phyloP scores from a whole-genome alignment of 2,113 vertebrate species.

The Carettochelys insculpta region DNA sequence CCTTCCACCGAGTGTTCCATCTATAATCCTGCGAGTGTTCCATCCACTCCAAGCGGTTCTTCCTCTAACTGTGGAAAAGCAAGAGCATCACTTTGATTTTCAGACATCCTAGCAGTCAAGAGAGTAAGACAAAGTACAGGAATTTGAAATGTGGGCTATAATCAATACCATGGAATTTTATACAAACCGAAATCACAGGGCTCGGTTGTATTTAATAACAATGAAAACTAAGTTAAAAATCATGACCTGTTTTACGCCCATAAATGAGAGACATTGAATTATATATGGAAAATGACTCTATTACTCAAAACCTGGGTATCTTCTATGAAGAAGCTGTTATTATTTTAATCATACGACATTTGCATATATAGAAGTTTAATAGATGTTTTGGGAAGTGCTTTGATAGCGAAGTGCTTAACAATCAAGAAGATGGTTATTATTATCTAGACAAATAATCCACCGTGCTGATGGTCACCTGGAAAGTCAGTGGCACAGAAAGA shows the following conservation, averaged over 20 bases:
- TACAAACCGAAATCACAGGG: not conserved
- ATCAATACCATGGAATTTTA: not conserved
- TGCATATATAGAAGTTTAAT: not conserved
- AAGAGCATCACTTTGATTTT: no score
- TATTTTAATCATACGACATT: not conserved
- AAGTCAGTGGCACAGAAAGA: not conserved
- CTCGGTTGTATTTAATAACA: not conserved
- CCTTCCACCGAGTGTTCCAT: no score
- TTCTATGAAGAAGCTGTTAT: not conserved
- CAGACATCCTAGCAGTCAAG: no score
- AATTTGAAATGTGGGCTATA: no score
- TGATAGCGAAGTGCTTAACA: no score
- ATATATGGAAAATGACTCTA: not conserved
- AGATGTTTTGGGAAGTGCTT: not conserved
- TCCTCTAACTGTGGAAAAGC: no score
- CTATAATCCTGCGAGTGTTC: no score
- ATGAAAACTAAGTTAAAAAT: not conserved
- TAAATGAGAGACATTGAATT: not conserved
- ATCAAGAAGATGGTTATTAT: no score
- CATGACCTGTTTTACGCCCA: not conserved
- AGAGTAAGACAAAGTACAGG: not conserved
- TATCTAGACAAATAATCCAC: no score
- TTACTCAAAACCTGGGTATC: not conserved
- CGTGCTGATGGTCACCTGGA: no score
- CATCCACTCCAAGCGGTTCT: no score